phyloP scores from a whole-genome alignment of 2,797 vertebrate genomes.

The Hypotaenidia okinawae region DNA sequence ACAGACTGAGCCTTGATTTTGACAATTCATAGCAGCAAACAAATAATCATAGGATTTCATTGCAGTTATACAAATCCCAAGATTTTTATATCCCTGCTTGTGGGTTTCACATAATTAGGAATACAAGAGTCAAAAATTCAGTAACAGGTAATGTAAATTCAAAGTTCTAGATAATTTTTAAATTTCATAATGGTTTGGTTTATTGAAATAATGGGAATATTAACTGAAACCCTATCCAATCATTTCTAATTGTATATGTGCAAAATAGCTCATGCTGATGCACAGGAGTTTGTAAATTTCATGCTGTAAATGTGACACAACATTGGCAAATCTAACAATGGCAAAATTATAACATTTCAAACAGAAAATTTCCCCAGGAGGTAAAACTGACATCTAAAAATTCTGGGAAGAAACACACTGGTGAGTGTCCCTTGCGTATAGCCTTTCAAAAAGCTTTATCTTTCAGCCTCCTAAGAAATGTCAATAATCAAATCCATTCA shows the following conservation, averaged over 20 bases:
- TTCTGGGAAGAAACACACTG: neutral
- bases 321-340: neutral
- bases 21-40: neutral
- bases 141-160: neutral
- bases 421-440: neutral
- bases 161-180: neutral
- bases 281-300: neutral
- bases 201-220: neutral
- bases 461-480: neutral
- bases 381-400: slow-evolving; percentile 20
- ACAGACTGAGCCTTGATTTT: neutral
- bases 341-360: slow-evolving; percentile 34
- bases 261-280: neutral
- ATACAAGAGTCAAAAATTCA: neutral
- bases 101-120: neutral
- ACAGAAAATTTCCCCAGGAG: neutral
- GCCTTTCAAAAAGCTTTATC: neutral
- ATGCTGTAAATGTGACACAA: slow-evolving; percentile 23
- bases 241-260: neutral
- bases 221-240: neutral
- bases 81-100: neutral
- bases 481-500: neutral
- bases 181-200: neutral
- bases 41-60: neutral
- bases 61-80: neutral